phyloP scores from a whole-genome alignment of 1,140 invertebrate genomes.

The Anthonomus grandis region DNA sequence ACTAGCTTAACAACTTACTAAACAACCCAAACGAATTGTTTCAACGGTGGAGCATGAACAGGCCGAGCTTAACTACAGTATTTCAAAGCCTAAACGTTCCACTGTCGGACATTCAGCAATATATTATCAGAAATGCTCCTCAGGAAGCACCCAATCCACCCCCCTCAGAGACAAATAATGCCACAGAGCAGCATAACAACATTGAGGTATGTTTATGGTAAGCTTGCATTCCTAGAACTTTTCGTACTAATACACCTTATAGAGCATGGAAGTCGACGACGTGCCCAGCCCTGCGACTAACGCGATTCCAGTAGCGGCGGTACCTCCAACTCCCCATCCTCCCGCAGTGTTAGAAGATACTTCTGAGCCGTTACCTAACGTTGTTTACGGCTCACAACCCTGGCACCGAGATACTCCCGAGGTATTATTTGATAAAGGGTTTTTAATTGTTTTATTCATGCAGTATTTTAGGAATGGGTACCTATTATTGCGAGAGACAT shows the following conservation, averaged over 20 bases:
- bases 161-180: neutral
- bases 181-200: neutral
- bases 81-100: conserved; percentile 1
- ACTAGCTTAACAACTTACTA: too few species aligned
- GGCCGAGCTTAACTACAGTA: conserved; percentile 23
- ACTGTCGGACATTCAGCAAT: conserved; percentile 11
- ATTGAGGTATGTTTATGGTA: neutral
- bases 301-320: neutral
- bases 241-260: neutral
- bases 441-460: neutral
- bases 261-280: conserved; percentile 48
- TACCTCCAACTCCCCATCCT: conserved; percentile 8
- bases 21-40: conserved; percentile 37
- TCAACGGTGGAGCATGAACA: conserved; percentile 39
- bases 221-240: neutral
- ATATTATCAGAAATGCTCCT: conserved; percentile 4
- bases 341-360: conserved; percentile 30
- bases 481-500: conserved; percentile 75
- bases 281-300: conserved; percentile 6
- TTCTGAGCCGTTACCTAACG: conserved; percentile 49
- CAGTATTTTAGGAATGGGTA: conserved; percentile 68
- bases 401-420: conserved; percentile 57
- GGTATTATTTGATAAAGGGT: conserved; percentile 37
- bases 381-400: conserved; percentile 54
- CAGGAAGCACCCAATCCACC: neutral